These are phyloP conservation scores for Buceros bicornis DNA, from an alignment of 2,797 vertebrate species.

Conservation along the genomic window DNA sequence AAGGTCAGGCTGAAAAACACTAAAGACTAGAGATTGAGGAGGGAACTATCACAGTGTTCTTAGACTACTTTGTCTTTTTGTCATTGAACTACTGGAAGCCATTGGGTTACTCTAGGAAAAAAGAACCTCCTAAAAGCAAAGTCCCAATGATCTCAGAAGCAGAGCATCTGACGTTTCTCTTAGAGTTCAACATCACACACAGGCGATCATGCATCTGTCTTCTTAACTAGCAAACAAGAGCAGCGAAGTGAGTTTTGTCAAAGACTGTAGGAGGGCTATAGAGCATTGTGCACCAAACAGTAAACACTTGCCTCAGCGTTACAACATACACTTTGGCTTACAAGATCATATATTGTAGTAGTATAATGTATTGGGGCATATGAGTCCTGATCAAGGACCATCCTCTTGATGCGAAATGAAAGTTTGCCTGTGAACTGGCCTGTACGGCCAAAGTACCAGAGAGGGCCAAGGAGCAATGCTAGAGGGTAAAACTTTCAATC, in stretches of 20 bases:
- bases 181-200: not conserved
- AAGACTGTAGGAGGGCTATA: not conserved
- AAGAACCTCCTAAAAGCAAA: not conserved
- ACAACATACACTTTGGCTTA: not conserved
- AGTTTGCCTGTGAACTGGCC: not conserved
- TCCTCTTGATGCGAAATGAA: not conserved
- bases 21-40: not conserved
- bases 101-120: not conserved
- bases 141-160: not conserved
- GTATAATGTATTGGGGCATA: not conserved
- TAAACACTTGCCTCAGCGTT: not conserved
- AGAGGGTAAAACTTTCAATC: not conserved
- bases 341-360: not conserved
- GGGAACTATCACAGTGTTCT: not conserved
- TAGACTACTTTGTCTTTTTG: not conserved
- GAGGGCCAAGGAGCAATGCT: not conserved
- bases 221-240: not conserved
- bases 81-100: not conserved
- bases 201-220: not conserved
- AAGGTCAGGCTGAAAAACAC: not conserved
- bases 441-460: not conserved
- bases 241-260: not conserved
- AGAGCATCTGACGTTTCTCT: not conserved
- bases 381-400: not conserved
- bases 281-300: not conserved